These are phyloP conservation scores for Drosophila leonis DNA, from an alignment of 2,888 invertebrate species.

Conservation along the genomic window DNA sequence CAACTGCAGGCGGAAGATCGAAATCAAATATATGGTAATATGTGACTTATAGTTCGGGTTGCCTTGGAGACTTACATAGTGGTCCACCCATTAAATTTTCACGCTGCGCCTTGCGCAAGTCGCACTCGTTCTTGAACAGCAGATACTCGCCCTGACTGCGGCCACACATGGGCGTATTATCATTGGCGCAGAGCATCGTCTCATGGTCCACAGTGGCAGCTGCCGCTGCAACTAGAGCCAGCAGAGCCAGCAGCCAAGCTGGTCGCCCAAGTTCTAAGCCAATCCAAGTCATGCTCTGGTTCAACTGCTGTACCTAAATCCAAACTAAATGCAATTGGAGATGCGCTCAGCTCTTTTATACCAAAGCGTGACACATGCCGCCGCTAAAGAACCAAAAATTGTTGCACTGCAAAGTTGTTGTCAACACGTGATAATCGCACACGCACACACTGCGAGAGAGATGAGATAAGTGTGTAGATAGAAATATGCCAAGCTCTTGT, in stretches of 20 bases:
- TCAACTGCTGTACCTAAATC: conserved; percentile 7
- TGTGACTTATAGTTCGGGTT: accelerated
- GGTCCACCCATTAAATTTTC: conserved; percentile 50
- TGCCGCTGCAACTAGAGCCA: conserved; percentile 5
- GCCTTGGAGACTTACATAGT: conserved; percentile 46
- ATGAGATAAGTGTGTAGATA: not conserved
- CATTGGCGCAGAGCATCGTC: conserved; percentile 58
- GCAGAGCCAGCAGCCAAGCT: conserved; percentile 20
- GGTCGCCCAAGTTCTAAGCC: not conserved
- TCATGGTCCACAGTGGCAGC: conserved; percentile 21
- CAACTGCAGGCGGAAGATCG: conserved; percentile 31
- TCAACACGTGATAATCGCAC: conserved; percentile 46
- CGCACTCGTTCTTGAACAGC: conserved; percentile 75
- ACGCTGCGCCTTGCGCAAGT: conserved; percentile 67
- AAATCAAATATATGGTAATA: accelerated
- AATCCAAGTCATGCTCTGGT: conserved; percentile 38
- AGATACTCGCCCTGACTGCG: conserved; percentile 58
- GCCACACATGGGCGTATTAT: conserved; percentile 70
- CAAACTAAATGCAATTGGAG: conserved; percentile 61
- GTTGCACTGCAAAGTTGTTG: conserved; percentile 6
- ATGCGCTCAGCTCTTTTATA: conserved; percentile 59
- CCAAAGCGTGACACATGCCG: conserved; percentile 16
- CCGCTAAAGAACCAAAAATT: conserved; percentile 13
- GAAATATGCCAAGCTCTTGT: not conserved
- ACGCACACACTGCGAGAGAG: not conserved